Base-by-base conservation (phyloP, 2,113 vertebrate genomes). In the Proteles cristata region DNA sequence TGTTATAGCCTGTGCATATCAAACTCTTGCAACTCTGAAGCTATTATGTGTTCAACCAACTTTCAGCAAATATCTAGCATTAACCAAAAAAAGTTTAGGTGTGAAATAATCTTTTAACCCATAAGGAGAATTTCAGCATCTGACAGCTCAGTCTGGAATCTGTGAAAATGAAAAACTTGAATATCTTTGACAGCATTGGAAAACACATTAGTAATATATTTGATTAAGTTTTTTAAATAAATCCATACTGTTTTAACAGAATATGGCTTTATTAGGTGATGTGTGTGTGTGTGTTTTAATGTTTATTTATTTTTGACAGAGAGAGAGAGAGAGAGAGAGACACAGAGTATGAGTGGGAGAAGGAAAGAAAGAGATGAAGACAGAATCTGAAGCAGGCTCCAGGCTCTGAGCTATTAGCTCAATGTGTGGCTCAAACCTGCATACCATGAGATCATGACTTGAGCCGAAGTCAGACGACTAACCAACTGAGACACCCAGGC, bases 31-130 rank as follows among this genome's bases (percentile, higher is more conserved):
- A 97, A 98, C 99, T 79, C 98, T 97, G 2, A 99, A 99, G 98
- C 98, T 99, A 14, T 48, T 99, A 97, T 99, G 99, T 90, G 98
- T 99, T 97, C 98, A 99, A 98, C 99, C 99, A 88, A 99, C 99
- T n/a, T 98, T 99, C 95, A 99, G 98, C 98, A 99, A 99, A 91
- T 99, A 99, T 35, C 98, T 99, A 17, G 97, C 98, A 2, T 97
- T 99, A 33, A 99, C 98, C 1, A 98, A 98, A n/a, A 99, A 99
- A 98, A 98, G 98, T 71, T 83, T 98, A 95, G 95, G 98, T 63
- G 98, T 98, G 90, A 98, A 99, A 92, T 99, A 98, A 97, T 98
- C 98, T 68, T 99, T 98, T 97, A 98, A 98, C 61, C 98, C 98
- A 31, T 98, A 99, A 95, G 98, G 98, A 88, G 98, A 98, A 35